Base-by-base conservation (phyloP, 2,888 invertebrate species). In the Drosophila neonasuta region DNA sequence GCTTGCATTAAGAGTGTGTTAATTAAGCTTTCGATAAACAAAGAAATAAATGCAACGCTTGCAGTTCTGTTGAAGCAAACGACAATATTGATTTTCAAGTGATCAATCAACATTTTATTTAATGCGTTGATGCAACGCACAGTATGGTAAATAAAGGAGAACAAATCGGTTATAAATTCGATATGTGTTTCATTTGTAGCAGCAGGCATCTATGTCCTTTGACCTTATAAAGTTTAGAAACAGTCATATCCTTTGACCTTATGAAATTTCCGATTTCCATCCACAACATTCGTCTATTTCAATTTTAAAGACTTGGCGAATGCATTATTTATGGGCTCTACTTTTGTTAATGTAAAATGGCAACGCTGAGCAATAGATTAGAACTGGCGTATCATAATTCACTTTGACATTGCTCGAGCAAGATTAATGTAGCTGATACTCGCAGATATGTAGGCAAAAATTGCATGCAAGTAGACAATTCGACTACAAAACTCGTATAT, bases 341-440 rank as follows among this genome's bases (percentile, higher is more conserved):
- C 7, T 48, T 11, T 15, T 32, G 39, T 3, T 41, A 15, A 48
- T 32, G 48, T 10, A 11, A 41, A 41, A 41, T 41, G 8, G 8
- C 39, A 15, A 13, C 13, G 13, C 9, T 6, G n/a, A 55, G 32
- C 13, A 44, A 55, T 63, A 69, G 48, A 68, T 67, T 74, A 64
- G 46, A 52, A 36, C 49, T 44, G 42, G 60, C 57, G 52, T 45
- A 67, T 59, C 73, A 70, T 79, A 79, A 70, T 59, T 79, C 77
- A 73, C 51, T 50, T 58, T 32, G 50, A 44, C 44, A 44, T 32
- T 54, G 32, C 34, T 45, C 55, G 30, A 20, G 15, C 42, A 61
- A 74, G 76, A 79, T 78, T 71, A 71, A 78, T 76, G 79, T 50
- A 54, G 46, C 68, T 58, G 50, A 29, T 46, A 46, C 24, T 20